Conservation (phyloP, 2,797 vertebrate species). For the Poeciliopsis infans region DNA sequence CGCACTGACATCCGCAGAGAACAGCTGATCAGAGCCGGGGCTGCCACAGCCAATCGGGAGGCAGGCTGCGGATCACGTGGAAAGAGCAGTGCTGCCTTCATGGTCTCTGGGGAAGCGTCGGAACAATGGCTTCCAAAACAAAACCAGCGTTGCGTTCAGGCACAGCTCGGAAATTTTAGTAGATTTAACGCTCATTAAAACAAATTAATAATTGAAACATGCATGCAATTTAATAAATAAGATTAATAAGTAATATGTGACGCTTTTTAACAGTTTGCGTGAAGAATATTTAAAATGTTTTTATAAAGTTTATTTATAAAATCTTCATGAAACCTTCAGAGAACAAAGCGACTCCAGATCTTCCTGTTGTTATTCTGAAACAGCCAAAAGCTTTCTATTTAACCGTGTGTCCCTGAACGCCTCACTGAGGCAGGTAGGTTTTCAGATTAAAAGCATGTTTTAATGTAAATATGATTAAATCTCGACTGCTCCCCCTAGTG, state of each 20-base stretch:
- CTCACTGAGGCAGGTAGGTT: background rate
- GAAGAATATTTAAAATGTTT: background rate
- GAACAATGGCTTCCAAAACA: slow-evolving; percentile 51
- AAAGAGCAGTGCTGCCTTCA: slow-evolving; percentile 35
- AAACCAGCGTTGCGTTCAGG: slow-evolving; percentile 29
- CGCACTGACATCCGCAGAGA: slow-evolving; percentile 71
- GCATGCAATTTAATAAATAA: background rate
- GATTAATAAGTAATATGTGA: background rate
- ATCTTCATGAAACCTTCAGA: background rate
- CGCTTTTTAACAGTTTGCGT: no score
- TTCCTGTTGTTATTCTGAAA: background rate
- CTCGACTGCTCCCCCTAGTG: background rate
- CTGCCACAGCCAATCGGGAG: slow-evolving; percentile 66
- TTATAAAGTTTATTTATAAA: background rate
- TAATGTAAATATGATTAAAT: background rate
- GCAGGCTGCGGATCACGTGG: slow-evolving; percentile 22
- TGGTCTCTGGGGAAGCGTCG: slow-evolving; percentile 22
- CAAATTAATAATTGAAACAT: no score
- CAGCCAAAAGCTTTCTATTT: background rate
- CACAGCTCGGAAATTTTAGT: background rate
- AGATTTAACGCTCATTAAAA: background rate
- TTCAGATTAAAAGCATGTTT: background rate
- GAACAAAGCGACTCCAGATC: background rate
- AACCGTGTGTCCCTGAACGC: no score
- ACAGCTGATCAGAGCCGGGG: slow-evolving; percentile 70